A percentile compares a stretch with the other conserved stretches of the same genome.
Conservation (phyloP, 2,797 vertebrate species). For the Sternarchorhynchus goeldii region DNA sequence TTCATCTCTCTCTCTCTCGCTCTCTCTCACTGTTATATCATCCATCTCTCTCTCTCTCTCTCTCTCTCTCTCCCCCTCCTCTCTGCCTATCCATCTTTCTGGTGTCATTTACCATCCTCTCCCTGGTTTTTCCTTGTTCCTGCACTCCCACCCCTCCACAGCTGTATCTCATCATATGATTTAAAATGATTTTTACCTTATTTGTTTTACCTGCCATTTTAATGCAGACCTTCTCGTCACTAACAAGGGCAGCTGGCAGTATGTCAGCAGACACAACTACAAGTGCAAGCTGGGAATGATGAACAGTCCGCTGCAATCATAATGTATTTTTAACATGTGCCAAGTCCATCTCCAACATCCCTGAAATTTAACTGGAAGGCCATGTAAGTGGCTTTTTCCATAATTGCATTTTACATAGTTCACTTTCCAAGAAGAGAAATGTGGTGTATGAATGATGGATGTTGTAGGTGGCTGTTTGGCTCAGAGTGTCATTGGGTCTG, state of each 20-base stretch:
- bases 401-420: too few relatives aligned
- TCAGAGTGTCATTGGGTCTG: too few relatives aligned
- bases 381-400: too few relatives aligned
- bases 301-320: too few relatives aligned
- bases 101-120: conserved; percentile 25
- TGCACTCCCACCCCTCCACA: conserved; percentile 34
- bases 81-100: conserved; percentile 36
- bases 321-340: too few relatives aligned
- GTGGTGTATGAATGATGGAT: too few relatives aligned
- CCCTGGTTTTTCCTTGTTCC: conserved; percentile 26
- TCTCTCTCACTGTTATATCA: neutral
- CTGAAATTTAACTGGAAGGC: too few relatives aligned
- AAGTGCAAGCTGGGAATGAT: too few relatives aligned
- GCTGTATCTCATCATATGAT: conserved; percentile 31
- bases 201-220: conserved; percentile 50
- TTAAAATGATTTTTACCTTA: conserved; percentile 49
- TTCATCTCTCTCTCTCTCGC: conserved; percentile 12
- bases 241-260: neutral
- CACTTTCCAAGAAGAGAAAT: too few relatives aligned
- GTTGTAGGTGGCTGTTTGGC: too few relatives aligned
- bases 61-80: conserved; percentile 35
- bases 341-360: too few relatives aligned
- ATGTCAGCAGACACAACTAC: too few relatives aligned
- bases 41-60: conserved; percentile 33
- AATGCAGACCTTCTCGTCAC: conserved; percentile 36